A percentile compares a stretch with the other conserved stretches of the same genome.
Evolutionary conservation across 2,113 vertebrate species (phyloP).

Genomic region (Bufo gargarizans): DNA sequence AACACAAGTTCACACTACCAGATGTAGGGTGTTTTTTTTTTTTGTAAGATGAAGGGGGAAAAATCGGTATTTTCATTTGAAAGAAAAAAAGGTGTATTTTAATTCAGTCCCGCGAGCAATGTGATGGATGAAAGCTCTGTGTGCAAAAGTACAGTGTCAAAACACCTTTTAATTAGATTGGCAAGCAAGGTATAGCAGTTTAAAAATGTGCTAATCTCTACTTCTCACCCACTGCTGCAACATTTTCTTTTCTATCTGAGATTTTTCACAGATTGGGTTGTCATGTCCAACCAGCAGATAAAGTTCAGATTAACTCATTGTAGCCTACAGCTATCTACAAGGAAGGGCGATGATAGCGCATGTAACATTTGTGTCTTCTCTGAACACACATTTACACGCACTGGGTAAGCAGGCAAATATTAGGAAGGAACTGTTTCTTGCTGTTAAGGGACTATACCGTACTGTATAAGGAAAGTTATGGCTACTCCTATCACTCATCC

Average conservation of each 20-base stretch:
- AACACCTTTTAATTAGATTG: conserved; percentile 59
- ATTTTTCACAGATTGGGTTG: conserved; percentile 51
- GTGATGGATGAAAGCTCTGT: conserved; percentile 48
- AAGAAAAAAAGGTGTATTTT: conserved; percentile 53
- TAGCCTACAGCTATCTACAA: not conserved
- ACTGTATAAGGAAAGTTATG: too few species aligned
- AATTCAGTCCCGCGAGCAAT: conserved; percentile 38
- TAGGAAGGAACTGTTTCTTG: too few species aligned
- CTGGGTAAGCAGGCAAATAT: too few species aligned
- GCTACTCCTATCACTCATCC: too few species aligned
- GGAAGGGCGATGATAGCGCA: not conserved
- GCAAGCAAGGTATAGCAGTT: conserved; percentile 49
- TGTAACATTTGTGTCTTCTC: not conserved
- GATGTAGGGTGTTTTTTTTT: conserved; percentile 59
- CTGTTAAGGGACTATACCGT: too few species aligned
- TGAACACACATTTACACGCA: too few species aligned
- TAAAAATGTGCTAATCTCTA: conserved; percentile 55
- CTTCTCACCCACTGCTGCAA: conserved; percentile 43
- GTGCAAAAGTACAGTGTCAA: conserved; percentile 52
- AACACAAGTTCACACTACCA: conserved; percentile 70
- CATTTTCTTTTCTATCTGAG: conserved; percentile 51
- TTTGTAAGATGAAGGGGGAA: conserved; percentile 11
- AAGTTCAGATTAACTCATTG: conserved; percentile 46
- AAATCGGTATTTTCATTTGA: conserved; percentile 37
- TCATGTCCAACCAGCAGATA: conserved; percentile 44